Base-by-base conservation (phyloP, 1,140 invertebrate genomes). In the Delia radicum region DNA sequence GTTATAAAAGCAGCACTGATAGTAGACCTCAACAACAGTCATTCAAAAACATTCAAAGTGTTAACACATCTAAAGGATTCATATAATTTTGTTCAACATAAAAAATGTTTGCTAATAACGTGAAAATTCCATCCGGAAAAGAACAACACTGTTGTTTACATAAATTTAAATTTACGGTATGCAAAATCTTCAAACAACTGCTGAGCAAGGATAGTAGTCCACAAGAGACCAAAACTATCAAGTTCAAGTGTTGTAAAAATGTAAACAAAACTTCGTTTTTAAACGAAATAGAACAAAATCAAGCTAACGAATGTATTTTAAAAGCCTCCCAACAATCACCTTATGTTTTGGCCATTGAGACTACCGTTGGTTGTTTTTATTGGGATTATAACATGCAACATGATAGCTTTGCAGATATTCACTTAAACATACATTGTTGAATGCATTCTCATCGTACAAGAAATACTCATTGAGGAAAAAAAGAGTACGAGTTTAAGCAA, bases 221-320 rank as follows among this genome's bases (percentile, higher is more conserved):
- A 42, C 10, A 13, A 26, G 63, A 13, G n/a, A 37, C 2, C 26
- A 71, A 33, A 27, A 80, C 73, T 65, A 76, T 74, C 29, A 78
- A 74, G 73, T 77, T 78, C 27, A 80, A 72, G 29, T 37, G 79
- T 31, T 80, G 79, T 55, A 42, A 67, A 28, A 75, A 75, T 26
- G 62, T 12, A n/a, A 76, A 76, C 28, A 69, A 69, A 21, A 7
- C 7, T 24, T 69, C 5, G 29, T 69, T 8, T 48, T 67, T 18
- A 26, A 67, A 46, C 77, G 83, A 85, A 77, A 85, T 85, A 67
- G 81, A 80, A 27, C 79, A 85, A 72, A 85, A 85, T 42, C 78
- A 79, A 78, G 83, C 83, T 62, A 85, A 85, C 73, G 83, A 85
- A 73, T 78, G 80, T 55, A 79, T 82, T 75, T 62, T 82, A 26